Evolutionary conservation across 2,888 invertebrate genomes (phyloP).

Genomic region (Tethea ocularis): DNA sequence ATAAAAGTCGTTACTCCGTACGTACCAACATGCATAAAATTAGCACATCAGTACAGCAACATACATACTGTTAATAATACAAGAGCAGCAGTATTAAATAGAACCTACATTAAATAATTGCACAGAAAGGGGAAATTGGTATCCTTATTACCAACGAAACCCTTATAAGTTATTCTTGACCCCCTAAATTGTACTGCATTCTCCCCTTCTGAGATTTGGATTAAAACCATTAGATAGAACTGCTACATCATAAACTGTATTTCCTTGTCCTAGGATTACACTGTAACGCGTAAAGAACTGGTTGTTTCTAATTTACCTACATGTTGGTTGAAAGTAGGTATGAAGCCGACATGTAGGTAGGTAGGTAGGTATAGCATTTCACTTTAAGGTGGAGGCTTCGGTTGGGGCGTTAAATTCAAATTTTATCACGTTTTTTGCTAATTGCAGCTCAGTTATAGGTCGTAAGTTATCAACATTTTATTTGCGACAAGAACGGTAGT

Average conservation of each 20-base stretch:
- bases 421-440: too few species aligned
- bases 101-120: not conserved
- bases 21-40: not conserved
- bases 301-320: too few species aligned
- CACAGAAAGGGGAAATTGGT: not conserved
- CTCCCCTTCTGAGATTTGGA: not conserved
- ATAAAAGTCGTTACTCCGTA: not conserved
- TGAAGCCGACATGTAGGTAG: not conserved
- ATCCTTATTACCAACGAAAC: not conserved
- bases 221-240: not conserved
- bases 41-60: not conserved
- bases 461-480: too few species aligned
- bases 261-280: not conserved
- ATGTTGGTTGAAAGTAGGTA: not conserved
- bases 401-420: too few species aligned
- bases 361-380: not conserved
- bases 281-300: not conserved
- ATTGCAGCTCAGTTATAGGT: too few species aligned
- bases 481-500: too few species aligned
- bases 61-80: not conserved
- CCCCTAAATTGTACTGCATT: not conserved
- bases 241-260: too few species aligned
- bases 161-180: not conserved
- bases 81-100: not conserved
- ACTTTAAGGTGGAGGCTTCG: too few species aligned